Percentiles rank a stretch among this genome's conserved stretches.
These are phyloP conservation scores for Aphelenchoides fujianensis DNA, from an alignment of 1,140 invertebrate species.

Conservation along the genomic window DNA sequence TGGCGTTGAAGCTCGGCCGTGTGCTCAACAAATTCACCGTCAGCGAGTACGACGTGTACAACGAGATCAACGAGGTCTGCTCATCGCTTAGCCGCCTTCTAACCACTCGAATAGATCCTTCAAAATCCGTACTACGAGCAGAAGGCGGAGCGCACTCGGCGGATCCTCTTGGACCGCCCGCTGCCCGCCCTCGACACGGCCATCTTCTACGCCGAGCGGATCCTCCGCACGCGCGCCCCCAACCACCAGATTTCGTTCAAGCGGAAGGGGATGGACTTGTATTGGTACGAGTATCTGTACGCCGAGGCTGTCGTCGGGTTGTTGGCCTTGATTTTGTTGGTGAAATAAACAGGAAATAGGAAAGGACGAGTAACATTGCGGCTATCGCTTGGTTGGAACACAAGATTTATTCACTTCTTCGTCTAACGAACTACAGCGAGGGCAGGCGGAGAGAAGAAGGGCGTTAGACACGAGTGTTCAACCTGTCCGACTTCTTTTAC, in stretches of 20 bases:
- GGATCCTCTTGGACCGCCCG: not conserved
- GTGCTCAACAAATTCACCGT: conserved; percentile 9
- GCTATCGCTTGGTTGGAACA: too few relatives aligned
- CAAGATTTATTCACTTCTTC: not conserved
- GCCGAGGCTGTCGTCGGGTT: not conserved
- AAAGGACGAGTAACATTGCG: too few relatives aligned
- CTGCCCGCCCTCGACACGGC: not conserved
- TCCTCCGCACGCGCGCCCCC: not conserved
- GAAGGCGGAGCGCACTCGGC: not conserved
- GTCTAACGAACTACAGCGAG: not conserved
- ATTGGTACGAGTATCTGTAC: conserved; percentile 13
- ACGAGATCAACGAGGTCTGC: not conserved
- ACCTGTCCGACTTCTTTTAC: too few relatives aligned
- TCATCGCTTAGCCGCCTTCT: not conserved
- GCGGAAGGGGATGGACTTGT: conserved; percentile 1
- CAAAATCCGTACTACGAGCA: conserved; percentile 12
- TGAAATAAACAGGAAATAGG: not conserved
- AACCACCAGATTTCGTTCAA: not conserved
- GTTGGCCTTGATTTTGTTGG: not conserved
- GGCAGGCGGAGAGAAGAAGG: too few relatives aligned
- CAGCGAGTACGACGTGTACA: not conserved
- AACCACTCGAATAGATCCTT: not conserved
- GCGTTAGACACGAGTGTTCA: too few relatives aligned
- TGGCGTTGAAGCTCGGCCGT: conserved; percentile 3
- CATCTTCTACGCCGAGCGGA: conserved; percentile 1